Evolutionary conservation across 2,888 invertebrate genomes (phyloP).

Genomic region (Sesamia inferens): DNA sequence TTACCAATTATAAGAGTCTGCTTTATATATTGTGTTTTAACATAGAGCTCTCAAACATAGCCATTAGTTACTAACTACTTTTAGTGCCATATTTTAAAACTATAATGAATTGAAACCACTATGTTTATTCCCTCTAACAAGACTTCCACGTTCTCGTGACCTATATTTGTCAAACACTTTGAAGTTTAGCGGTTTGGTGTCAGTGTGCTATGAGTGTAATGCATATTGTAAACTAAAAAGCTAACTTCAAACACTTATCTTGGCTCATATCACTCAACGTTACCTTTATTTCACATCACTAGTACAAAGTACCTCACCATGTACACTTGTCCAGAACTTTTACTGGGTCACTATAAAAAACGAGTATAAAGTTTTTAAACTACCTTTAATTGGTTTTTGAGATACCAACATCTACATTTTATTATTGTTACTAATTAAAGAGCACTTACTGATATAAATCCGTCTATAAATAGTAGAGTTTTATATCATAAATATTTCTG

Average conservation of each 20-base stretch:
- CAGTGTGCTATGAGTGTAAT: conserved; percentile 6
- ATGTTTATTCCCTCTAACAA: not conserved
- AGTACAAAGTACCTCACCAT: conserved; percentile 5
- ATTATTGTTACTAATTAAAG: conserved; percentile 52
- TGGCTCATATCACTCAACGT: conserved; percentile 11
- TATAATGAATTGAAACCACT: not conserved
- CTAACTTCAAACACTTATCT: conserved; percentile 27
- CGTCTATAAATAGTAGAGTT: conserved; percentile 49
- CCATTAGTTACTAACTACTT: not conserved
- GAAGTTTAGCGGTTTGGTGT: conserved; percentile 5
- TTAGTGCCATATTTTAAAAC: not conserved
- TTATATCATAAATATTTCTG: conserved; percentile 53
- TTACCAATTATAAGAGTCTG: not conserved
- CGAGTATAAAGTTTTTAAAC: conserved; percentile 24
- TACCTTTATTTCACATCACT: conserved; percentile 49
- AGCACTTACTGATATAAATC: conserved; percentile 41
- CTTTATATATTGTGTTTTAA: not conserved
- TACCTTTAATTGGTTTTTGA: conserved; percentile 54
- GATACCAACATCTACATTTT: conserved; percentile 52
- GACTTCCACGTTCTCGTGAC: not conserved
- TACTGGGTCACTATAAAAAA: conserved; percentile 46
- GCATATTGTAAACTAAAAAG: conserved; percentile 6
- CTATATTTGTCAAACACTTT: conserved; percentile 15
- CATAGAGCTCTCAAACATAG: not conserved
- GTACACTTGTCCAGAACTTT: conserved; percentile 26